Base-by-base conservation (phyloP, 2,888 invertebrate genomes). In the Drymonia ruficornis region DNA sequence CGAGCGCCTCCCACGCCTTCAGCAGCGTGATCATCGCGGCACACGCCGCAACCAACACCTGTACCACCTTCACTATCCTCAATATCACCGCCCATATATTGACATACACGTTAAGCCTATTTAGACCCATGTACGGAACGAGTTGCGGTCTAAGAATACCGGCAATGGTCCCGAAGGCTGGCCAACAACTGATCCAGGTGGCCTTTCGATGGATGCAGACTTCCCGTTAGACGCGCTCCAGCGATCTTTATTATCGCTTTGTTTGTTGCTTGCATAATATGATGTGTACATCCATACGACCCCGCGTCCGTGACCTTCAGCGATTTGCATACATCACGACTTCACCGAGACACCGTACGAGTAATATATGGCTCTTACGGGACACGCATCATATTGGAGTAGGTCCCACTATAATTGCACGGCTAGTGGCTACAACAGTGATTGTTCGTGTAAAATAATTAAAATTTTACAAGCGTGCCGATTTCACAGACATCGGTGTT, bases 1-100 rank as follows among this genome's bases (percentile, higher is more conserved):
- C 61, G 52, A 83, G 54, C 55, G 70, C 76, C 63, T 86, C 86
- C 67, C 80, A 83, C 38, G 80, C 66, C 67, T 84, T 87, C 58
- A 87, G 64, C 51, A 86, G 62, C 38, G 84, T 85, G 56, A 86
- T 63, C 86, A 87, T 86, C 19, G 51, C 63, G 5, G 15, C n/a
- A 9, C 48, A 43, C 47, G 19, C 52, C 40, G 19, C 23, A 7
- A 16, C n/a, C 50, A 55, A 23, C 15, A 38, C n/a, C 9, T 34
- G n/a, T 23, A 38, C 5, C n/a, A 38, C 15, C 15, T 38, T 1
- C n/a, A n/a, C 4, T 8, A 44, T n/a, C 16, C 8, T 16, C 43
- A 18, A 3, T 7, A 38, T 15, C 23, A 23, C 13, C 49, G 15
- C 36, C 42, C 50, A 50, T 52, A 8, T n/a, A 28, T 13, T 19